Percentiles rank a stretch among this genome's conserved stretches.
Conservation (phyloP, 2,888 invertebrate genomes). For the Galerucella pusilla region DNA sequence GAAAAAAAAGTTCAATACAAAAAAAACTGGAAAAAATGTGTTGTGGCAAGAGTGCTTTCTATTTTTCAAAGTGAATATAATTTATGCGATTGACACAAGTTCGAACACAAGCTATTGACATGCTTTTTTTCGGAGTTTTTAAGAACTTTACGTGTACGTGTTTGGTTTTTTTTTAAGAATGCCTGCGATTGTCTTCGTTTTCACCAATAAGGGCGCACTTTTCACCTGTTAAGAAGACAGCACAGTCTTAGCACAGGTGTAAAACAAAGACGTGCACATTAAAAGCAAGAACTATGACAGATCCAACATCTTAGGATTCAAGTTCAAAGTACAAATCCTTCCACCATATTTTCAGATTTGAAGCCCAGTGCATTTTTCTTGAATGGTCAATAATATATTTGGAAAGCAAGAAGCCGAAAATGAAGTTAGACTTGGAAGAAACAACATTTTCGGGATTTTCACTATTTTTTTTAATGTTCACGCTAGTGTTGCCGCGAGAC, state of each 20-base stretch:
- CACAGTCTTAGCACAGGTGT: slow-evolving; percentile 61
- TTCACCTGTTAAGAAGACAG: slow-evolving; percentile 80
- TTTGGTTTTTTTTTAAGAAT: slow-evolving; percentile 47
- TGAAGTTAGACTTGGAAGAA: no score
- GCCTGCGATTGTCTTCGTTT: slow-evolving; percentile 72
- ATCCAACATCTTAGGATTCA: slow-evolving; percentile 8
- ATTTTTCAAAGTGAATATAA: slow-evolving; percentile 26
- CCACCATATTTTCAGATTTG: no score
- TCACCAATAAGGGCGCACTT: slow-evolving; percentile 84
- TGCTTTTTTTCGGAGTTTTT: slow-evolving; percentile 45
- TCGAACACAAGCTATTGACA: slow-evolving; percentile 52
- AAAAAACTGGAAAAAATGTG: slow-evolving; percentile 38
- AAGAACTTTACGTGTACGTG: slow-evolving; percentile 38
- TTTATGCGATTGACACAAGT: slow-evolving; percentile 32
- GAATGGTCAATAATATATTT: no score
- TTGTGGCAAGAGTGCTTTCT: slow-evolving; percentile 46
- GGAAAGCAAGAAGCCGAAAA: no score
- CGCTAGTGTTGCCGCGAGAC: no score
- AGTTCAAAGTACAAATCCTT: no score
- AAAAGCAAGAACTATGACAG: slow-evolving; percentile 35
- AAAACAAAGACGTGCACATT: slow-evolving; percentile 53
- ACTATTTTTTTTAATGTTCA: no score
- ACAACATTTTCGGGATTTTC: no score
- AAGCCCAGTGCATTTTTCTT: no score
- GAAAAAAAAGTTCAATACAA: slow-evolving; percentile 17